phyloP scores from a whole-genome alignment of 2,797 vertebrate species.

The Xerus rutilus region DNA sequence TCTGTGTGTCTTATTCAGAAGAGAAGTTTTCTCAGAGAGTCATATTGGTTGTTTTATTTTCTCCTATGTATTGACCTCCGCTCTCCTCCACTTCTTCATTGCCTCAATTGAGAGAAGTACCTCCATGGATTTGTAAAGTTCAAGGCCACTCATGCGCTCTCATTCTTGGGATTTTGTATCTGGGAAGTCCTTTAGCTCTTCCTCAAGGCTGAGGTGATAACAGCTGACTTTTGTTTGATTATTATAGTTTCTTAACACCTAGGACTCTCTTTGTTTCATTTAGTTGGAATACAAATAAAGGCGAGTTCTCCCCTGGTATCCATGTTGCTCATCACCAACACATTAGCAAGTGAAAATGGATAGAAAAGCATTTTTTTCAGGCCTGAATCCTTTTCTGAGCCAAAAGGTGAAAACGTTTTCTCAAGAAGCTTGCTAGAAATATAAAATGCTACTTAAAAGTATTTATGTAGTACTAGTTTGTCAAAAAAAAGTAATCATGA shows the following conservation, averaged over 20 bases:
- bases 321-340: background rate
- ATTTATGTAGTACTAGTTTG: constrained; percentile 46
- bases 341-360: background rate
- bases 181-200: background rate
- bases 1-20: background rate
- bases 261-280: background rate
- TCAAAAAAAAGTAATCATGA: constrained; percentile 52
- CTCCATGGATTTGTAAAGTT: background rate
- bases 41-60: background rate
- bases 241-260: background rate
- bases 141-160: background rate
- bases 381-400: background rate
- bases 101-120: background rate
- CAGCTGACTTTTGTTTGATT: background rate
- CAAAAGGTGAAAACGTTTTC: constrained; percentile 60
- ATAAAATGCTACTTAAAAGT: constrained; percentile 60
- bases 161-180: background rate
- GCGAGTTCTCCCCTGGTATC: background rate
- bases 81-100: background rate
- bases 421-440: constrained; percentile 16
- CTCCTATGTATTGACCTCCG: background rate
- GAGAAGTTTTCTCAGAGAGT: background rate
- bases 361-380: background rate
- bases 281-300: background rate
- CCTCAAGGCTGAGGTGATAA: background rate